A percentile compares a stretch with the other conserved stretches of the same genome.
phyloP scores from a whole-genome alignment of 2,888 invertebrate genomes.

The Anodontia alba region DNA sequence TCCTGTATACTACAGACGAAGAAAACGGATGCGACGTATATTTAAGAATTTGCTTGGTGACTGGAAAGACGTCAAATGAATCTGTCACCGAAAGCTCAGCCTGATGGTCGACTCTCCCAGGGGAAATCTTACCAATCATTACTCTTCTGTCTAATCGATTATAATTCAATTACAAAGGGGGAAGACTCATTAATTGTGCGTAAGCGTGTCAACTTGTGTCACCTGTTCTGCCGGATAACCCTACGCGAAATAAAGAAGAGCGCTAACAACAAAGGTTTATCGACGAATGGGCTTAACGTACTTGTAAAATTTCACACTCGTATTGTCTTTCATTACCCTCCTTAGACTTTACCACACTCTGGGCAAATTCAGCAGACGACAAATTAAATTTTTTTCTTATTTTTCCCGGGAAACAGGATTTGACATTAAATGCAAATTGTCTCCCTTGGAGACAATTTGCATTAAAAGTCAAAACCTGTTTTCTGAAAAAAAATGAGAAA shows the following conservation, averaged over 20 bases:
- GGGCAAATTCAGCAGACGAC: neutral
- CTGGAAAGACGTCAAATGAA: neutral
- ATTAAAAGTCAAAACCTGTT: no score
- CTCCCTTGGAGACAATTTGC: no score
- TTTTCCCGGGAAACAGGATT: no score
- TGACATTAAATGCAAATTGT: no score
- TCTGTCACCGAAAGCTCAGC: neutral
- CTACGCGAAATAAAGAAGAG: slow-evolving; percentile 40
- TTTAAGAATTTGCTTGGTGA: neutral
- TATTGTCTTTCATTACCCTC: slow-evolving; percentile 26
- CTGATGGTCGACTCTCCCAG: slow-evolving; percentile 45
- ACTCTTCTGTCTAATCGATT: slow-evolving; percentile 55
- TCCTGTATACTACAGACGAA: no score
- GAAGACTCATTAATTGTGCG: slow-evolving; percentile 57
- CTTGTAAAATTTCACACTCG: slow-evolving; percentile 39
- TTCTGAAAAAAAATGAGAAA: no score
- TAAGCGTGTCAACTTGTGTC: slow-evolving; percentile 54
- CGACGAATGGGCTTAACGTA: slow-evolving; percentile 21
- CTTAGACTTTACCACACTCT: neutral
- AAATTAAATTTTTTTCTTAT: neutral
- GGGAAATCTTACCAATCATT: slow-evolving; percentile 59
- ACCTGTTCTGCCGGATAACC: slow-evolving; percentile 46
- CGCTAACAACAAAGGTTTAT: slow-evolving; percentile 39
- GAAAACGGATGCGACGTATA: no score
- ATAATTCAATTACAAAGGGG: slow-evolving; percentile 58